A percentile compares a stretch with the other conserved stretches of the same genome.
Evolutionary conservation across 2,113 vertebrate species (phyloP).

Genomic region (Climacteris rufus): DNA sequence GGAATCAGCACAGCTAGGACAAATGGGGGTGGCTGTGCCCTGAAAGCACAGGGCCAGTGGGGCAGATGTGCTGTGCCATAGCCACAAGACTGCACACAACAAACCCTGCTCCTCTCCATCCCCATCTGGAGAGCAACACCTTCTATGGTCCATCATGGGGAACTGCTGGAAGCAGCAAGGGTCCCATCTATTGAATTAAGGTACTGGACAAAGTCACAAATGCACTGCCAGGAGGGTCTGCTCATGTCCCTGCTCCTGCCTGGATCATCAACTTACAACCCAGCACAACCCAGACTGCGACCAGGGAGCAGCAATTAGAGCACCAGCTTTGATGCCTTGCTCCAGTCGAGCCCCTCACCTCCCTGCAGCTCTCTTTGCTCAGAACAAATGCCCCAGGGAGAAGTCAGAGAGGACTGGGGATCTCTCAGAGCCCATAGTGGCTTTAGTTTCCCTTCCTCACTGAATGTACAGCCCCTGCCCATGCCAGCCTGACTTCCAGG

Average conservation of each 20-base stretch:
- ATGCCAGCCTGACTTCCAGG: not conserved
- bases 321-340: not conserved
- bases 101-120: not conserved
- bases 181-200: not conserved
- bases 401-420: not conserved
- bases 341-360: not conserved
- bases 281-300: not conserved
- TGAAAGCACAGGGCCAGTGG: fast-evolving
- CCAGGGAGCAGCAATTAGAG: not conserved
- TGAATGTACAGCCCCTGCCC: not conserved
- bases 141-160: fast-evolving
- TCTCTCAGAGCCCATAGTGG: fast-evolving
- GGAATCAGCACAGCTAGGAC: not conserved
- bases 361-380: not conserved
- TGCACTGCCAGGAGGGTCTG: not conserved
- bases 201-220: not conserved
- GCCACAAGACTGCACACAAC: too few relatives aligned
- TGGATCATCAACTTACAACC: not conserved
- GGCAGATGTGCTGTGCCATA: not conserved
- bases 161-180: not conserved
- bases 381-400: not conserved
- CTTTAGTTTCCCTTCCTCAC: not conserved
- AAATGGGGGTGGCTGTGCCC: not conserved
- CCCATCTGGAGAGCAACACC: not conserved
- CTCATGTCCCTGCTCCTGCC: not conserved